These are phyloP conservation scores for Eledona agricola DNA, from an alignment of 2,888 invertebrate species.

Conservation along the genomic window DNA sequence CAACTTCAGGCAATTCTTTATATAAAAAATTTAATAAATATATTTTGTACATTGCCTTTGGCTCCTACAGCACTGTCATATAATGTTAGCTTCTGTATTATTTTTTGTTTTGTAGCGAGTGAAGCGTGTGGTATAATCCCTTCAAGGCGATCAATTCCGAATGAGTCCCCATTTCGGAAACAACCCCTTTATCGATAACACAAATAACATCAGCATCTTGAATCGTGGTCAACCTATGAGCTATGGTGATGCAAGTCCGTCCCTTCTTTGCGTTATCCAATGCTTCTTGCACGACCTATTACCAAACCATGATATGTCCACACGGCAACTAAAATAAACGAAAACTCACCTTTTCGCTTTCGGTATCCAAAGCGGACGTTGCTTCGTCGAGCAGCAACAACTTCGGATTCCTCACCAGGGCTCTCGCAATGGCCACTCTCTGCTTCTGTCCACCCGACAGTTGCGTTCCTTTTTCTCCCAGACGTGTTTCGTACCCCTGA, in stretches of 20 bases:
- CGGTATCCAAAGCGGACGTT: constrained; percentile 85
- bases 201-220: constrained; percentile 82
- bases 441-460: constrained; percentile 90
- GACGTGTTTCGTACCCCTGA: constrained; percentile 26
- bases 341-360: constrained; percentile 78
- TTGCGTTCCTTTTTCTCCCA: constrained; percentile 82
- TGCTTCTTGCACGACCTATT: constrained; percentile 84
- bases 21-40: too few relatives aligned
- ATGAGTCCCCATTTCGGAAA: constrained; percentile 78
- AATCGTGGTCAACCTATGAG: constrained; percentile 85
- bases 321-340: background rate
- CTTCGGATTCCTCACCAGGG: constrained; percentile 81
- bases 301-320: constrained; percentile 7
- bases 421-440: constrained; percentile 87
- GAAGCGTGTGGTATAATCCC: constrained; percentile 72
- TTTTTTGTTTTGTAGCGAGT: constrained; percentile 42
- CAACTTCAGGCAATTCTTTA: too few relatives aligned
- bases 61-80: too few relatives aligned
- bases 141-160: constrained; percentile 69
- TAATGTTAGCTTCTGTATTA: too few relatives aligned
- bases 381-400: constrained; percentile 85
- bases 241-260: constrained; percentile 86
- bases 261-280: constrained; percentile 82
- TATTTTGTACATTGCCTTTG: too few relatives aligned
- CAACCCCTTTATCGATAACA: constrained; percentile 73